Conservation (phyloP, 1,140 invertebrate genomes). For the Drosophila lacertosa region DNA sequence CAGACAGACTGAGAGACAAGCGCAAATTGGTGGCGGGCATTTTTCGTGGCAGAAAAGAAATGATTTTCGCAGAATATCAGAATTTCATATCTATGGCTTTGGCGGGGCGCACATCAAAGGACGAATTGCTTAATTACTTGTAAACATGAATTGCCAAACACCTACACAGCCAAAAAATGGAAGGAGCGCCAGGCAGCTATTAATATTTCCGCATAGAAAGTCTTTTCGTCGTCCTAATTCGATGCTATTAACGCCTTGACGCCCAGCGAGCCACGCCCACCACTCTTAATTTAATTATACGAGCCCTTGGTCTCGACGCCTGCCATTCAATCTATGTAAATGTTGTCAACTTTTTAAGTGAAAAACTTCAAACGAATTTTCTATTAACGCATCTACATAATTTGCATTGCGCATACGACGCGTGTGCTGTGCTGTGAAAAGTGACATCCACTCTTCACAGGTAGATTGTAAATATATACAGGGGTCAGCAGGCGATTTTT, state of each 20-base stretch:
- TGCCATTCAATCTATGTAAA: conserved; percentile 61
- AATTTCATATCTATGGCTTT: conserved; percentile 63
- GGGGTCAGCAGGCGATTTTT: background rate
- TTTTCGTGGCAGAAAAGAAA: conserved; percentile 33
- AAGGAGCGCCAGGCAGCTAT: conserved; percentile 32
- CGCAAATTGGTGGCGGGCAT: conserved; percentile 65
- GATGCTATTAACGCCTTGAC: conserved; percentile 77
- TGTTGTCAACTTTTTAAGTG: conserved; percentile 73
- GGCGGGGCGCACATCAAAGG: conserved; percentile 59
- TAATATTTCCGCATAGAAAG: conserved; percentile 40
- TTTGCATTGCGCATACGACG: conserved; percentile 51
- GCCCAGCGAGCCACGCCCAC: conserved; percentile 55
- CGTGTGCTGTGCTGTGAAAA: conserved; percentile 1
- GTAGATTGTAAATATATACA: conserved; percentile 13
- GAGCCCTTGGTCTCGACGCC: conserved; percentile 23
- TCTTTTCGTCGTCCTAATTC: conserved; percentile 61
- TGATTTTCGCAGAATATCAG: conserved; percentile 38
- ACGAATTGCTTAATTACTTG: conserved; percentile 78
- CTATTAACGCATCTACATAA: conserved; percentile 54
- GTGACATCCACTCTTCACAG: conserved; percentile 5
- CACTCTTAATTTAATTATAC: conserved; percentile 77
- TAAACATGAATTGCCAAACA: conserved; percentile 81
- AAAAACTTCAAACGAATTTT: conserved; percentile 74
- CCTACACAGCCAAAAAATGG: conserved; percentile 44
- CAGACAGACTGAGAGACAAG: conserved; percentile 64